phyloP scores from a whole-genome alignment of 2,888 invertebrate genomes.

The Lycia hirtaria region DNA sequence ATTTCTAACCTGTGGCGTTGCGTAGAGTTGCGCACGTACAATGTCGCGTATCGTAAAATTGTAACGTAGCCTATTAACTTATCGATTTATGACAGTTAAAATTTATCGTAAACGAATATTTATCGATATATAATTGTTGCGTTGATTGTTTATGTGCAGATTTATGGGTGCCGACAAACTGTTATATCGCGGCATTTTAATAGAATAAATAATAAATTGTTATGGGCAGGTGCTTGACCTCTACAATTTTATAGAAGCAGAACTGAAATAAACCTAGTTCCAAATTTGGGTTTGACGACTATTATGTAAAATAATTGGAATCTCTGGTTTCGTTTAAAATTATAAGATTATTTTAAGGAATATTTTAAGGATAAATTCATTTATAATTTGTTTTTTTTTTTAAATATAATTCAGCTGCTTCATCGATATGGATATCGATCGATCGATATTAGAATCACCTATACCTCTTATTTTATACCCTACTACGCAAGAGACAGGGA shows the following conservation, averaged over 20 bases:
- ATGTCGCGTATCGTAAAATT: constrained; percentile 50
- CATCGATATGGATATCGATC: background rate
- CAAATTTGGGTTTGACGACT: background rate
- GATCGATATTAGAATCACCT: too few species aligned
- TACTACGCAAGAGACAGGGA: too few species aligned
- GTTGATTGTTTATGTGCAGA: constrained; percentile 48
- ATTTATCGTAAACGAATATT: constrained; percentile 65
- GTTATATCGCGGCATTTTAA: constrained; percentile 36
- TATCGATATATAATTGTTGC: constrained; percentile 61
- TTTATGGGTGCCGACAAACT: constrained; percentile 40
- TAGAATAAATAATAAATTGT: constrained; percentile 39
- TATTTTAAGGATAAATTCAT: background rate
- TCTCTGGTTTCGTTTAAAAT: background rate
- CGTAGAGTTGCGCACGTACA: constrained; percentile 9
- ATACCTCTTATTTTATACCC: too few species aligned
- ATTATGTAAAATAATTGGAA: background rate
- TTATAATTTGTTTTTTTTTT: background rate
- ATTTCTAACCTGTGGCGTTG: constrained; percentile 9
- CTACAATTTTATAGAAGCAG: constrained; percentile 9
- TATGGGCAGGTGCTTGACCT: constrained; percentile 37
- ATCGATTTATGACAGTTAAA: constrained; percentile 64
- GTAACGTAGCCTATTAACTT: constrained; percentile 54
- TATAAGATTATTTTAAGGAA: too few species aligned
- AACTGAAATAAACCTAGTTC: constrained; percentile 22
- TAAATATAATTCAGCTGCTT: background rate